Base-by-base conservation (phyloP, 2,113 vertebrate species). In the Otis tarda region DNA sequence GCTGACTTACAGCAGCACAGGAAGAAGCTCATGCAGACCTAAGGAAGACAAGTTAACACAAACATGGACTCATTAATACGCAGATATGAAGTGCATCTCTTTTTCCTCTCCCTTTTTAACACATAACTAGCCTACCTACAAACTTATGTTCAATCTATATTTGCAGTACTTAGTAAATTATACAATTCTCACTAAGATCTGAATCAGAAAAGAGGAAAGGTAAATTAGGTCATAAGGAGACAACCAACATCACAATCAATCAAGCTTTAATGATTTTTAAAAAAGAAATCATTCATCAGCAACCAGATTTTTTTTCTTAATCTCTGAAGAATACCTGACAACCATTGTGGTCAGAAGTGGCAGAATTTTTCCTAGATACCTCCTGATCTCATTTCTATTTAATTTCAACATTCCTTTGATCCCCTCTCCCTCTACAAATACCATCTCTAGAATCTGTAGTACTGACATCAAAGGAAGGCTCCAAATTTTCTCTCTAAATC, bases 321-420 rank as follows among this genome's bases (percentile, higher is more conserved):
- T 79, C 74, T 87, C 90, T 90, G 35, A 95, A 87, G 65, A 87
- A 47, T 59, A 85, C 56, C 53, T 93, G 85, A 93, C 90, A 97
- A 75, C 77, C 52, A 75, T 4, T 74, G 64, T 50, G n/a, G 43
- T 8, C 71, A 78, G 74, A 96, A 61, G 95, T 57, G 70, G 78
- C 18, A 87, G 57, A 85, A 76, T 63, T 90, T 78, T 90, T 91
- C 69, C 78, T 85, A 85, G 78, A 83, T 93, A 80, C 59, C 75
- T 95, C 77, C 59, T 68, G 35, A 90, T 80, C 87, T 83, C 30
- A 76, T 85, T 93, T 83, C 60, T 83, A 87, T 85, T 90, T 91
- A 64, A 65, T 92, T 90, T 83, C 43, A 79, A 64, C 10, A 27
- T 53, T 93, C 61, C 50, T 95, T 86, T 93, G 63, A 90, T 69